phyloP scores from a whole-genome alignment of 2,113 vertebrate species.

The Zosterops hypoxanthus region DNA sequence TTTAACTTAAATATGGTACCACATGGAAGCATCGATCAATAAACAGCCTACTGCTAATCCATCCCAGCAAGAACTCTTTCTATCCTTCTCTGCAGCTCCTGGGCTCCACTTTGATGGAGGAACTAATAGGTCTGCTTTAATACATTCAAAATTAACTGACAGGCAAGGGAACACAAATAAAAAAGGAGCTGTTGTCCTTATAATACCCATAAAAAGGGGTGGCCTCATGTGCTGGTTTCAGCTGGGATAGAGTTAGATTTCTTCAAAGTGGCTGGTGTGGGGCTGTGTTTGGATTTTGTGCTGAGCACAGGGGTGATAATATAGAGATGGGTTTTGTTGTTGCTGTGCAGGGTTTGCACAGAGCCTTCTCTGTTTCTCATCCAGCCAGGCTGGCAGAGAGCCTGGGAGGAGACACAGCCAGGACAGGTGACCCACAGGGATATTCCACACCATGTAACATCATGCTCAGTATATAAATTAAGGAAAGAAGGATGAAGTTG shows the following conservation, averaged over 20 bases:
- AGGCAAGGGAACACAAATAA: background rate
- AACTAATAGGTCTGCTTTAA: background rate
- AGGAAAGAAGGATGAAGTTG: background rate
- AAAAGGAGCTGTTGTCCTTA: background rate
- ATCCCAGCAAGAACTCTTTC: background rate
- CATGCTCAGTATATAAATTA: rapidly evolving
- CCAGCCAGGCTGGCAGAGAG: rapidly evolving
- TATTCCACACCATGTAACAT: background rate
- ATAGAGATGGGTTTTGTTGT: rapidly evolving
- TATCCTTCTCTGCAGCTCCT: background rate
- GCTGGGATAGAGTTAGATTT: background rate
- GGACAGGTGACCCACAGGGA: background rate
- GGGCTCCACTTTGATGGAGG: background rate
- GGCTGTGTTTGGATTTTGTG: background rate
- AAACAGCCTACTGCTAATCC: background rate
- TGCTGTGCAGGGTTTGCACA: background rate
- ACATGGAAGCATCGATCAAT: background rate
- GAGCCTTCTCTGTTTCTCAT: rapidly evolving
- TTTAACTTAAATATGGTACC: background rate
- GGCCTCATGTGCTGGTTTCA: background rate
- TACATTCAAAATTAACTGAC: background rate
- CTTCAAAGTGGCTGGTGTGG: background rate
- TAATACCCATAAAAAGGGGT: background rate
- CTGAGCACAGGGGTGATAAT: background rate
- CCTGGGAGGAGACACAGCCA: background rate